Conservation (phyloP, 2,113 vertebrate species). For the Cheirogaleus medius region DNA sequence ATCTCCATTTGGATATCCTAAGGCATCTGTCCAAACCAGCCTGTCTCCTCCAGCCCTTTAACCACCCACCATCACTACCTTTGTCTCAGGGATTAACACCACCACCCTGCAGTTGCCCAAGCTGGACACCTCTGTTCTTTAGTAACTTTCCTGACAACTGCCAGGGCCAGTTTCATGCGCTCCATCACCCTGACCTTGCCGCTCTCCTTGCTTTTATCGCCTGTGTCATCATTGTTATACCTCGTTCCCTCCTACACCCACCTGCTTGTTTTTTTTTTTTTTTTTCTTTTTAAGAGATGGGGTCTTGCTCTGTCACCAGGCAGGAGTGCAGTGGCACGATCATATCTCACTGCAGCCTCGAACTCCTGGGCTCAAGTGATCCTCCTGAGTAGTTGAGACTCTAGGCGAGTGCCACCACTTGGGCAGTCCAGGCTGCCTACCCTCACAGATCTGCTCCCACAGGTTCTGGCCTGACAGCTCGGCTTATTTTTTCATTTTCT, state of each 20-base stretch:
- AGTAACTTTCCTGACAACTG: neutral
- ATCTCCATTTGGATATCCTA: neutral
- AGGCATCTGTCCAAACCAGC: neutral
- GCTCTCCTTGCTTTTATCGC: neutral
- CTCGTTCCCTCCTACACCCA: neutral
- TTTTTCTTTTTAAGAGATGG: too few species aligned
- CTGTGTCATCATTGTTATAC: neutral
- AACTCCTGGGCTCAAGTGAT: too few species aligned
- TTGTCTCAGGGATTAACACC: neutral
- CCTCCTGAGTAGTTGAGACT: too few species aligned
- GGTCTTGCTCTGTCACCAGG: too few species aligned
- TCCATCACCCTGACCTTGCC: neutral
- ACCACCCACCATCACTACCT: neutral
- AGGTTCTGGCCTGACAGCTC: too few species aligned
- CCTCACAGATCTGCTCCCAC: too few species aligned
- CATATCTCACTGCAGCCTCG: too few species aligned
- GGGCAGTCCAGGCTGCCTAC: too few species aligned
- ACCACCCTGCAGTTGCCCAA: neutral
- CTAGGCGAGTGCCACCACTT: too few species aligned
- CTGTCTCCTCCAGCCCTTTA: neutral
- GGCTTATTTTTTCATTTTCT: too few species aligned
- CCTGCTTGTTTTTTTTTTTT: too few species aligned
- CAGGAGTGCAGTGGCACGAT: too few species aligned
- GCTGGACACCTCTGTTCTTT: neutral
- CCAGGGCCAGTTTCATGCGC: neutral